Base-by-base conservation (phyloP, 2,797 vertebrate species). In the Streptopelia turtur region DNA sequence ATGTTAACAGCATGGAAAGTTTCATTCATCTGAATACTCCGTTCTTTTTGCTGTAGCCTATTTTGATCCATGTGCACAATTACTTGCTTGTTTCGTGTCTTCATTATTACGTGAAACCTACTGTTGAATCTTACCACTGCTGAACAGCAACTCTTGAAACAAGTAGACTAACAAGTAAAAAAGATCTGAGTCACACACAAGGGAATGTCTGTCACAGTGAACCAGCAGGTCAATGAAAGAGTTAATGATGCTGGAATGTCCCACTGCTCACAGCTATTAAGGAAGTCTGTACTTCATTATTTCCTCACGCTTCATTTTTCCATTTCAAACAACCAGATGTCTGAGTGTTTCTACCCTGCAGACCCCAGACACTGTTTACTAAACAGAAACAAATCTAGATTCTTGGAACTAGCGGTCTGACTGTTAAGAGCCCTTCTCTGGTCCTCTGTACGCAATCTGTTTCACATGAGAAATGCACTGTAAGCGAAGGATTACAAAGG, bases 321-420 rank as follows among this genome's bases (percentile, higher is more conserved):
- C 85, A 81, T 90, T 97, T 97, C 91, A 97, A 96, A 98, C 96
- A 96, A 97, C 6, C 95, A 97, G 96, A 97, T 97, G 97, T 96
- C 90, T 91, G 75, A 89, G 91, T 66, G 89, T 95, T 96, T 74
- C 90, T 95, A 86, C 66, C 83, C 63, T 96, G 91, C 93, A 93
- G 89, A 94, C 89, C 70, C 83, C 91, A 95, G 90, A 96, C 83
- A 77, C 71, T 97, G 91, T 97, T 97, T 96, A 97, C 87, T 66
- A 97, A 97, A 97, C 81, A 97, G 92, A 97, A 96, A 97, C 76
- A 93, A 96, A 94, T 68, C 82, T 83, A 92, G 91, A 60, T 87
- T 79, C 84, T 94, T 95, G 90, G 93, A 95, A 63, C 92, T 50
- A 53, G 63, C 59, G 60, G 7, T 80, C 60, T 89, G 76, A 56